Percentiles rank a stretch among this genome's conserved stretches.
These are phyloP conservation scores for Nasonia giraulti DNA, from an alignment of 1,140 invertebrate species.

Conservation along the genomic window DNA sequence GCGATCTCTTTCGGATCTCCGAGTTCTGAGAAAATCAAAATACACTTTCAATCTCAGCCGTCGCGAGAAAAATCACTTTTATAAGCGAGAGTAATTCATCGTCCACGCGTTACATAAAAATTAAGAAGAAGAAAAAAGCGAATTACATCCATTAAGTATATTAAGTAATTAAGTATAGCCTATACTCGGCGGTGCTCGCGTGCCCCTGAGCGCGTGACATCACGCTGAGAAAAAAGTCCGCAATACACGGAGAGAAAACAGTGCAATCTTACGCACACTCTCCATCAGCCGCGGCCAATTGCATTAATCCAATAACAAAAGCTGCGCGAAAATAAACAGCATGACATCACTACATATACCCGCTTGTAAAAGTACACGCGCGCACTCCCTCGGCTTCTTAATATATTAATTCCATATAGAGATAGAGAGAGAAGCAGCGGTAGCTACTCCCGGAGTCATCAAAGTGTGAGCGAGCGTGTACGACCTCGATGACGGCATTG, in stretches of 20 bases:
- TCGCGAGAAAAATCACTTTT: background rate
- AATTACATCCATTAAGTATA: slow-evolving; percentile 12
- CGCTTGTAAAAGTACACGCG: background rate
- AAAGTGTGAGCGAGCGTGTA: slow-evolving; percentile 1
- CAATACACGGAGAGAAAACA: background rate
- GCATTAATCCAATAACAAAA: background rate
- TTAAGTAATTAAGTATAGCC: background rate
- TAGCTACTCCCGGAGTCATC: background rate
- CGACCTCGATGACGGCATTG: slow-evolving; percentile 49
- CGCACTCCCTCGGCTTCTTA: background rate
- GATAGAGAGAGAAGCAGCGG: background rate
- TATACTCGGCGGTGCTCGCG: background rate
- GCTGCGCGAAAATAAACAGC: slow-evolving; percentile 18
- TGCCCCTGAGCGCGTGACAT: background rate
- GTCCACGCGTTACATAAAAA: background rate
- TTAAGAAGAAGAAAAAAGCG: background rate
- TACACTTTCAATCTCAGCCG: background rate
- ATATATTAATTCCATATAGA: slow-evolving; percentile 21
- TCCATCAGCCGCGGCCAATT: background rate
- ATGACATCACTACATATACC: background rate
- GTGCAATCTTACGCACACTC: background rate
- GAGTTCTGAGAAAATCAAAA: too few relatives aligned
- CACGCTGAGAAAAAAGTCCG: background rate
- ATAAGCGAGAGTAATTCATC: too few relatives aligned
- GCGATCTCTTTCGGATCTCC: too few relatives aligned